Percentiles rank a stretch among this genome's conserved stretches.
Conservation (phyloP, 2,797 vertebrate species). For the Sebastes diaconus region DNA sequence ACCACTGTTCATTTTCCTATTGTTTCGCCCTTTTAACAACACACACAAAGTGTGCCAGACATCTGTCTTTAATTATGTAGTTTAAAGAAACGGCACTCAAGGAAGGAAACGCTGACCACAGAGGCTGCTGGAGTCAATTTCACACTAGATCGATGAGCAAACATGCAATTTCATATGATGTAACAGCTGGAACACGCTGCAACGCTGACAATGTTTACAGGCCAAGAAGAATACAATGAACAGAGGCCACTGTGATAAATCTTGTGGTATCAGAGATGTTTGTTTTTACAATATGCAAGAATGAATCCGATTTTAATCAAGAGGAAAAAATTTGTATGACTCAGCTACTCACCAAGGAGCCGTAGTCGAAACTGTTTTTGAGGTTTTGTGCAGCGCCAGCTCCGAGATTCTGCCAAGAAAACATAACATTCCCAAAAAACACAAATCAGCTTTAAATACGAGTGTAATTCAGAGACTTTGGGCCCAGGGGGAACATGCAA, state of each 20-base stretch:
- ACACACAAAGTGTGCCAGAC: slow-evolving; percentile 15
- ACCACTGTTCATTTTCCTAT: slow-evolving; percentile 5
- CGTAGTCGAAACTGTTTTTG: slow-evolving; percentile 74
- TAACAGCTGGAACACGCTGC: slow-evolving; percentile 16
- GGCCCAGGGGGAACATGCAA: background rate
- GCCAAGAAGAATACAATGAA: background rate
- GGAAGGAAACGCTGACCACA: slow-evolving; percentile 44
- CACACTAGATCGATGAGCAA: slow-evolving; percentile 26
- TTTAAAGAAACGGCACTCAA: slow-evolving; percentile 9
- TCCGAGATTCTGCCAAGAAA: slow-evolving; percentile 70
- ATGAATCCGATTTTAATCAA: slow-evolving; percentile 5
- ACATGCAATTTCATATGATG: slow-evolving; percentile 5
- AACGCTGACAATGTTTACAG: background rate
- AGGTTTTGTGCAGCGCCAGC: slow-evolving; percentile 76
- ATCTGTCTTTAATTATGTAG: slow-evolving; percentile 31
- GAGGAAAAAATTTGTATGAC: background rate
- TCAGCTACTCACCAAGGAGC: slow-evolving; percentile 71
- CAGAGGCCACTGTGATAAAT: background rate
- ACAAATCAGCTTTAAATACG: slow-evolving; percentile 19
- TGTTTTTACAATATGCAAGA: background rate
- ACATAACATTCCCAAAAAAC: slow-evolving; percentile 5
- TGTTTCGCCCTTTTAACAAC: background rate
- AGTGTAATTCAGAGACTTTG: background rate
- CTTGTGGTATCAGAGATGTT: background rate
- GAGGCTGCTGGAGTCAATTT: slow-evolving; percentile 33